These are phyloP conservation scores for Pandion haliaetus DNA, from an alignment of 2,113 vertebrate genomes.

Conservation along the genomic window DNA sequence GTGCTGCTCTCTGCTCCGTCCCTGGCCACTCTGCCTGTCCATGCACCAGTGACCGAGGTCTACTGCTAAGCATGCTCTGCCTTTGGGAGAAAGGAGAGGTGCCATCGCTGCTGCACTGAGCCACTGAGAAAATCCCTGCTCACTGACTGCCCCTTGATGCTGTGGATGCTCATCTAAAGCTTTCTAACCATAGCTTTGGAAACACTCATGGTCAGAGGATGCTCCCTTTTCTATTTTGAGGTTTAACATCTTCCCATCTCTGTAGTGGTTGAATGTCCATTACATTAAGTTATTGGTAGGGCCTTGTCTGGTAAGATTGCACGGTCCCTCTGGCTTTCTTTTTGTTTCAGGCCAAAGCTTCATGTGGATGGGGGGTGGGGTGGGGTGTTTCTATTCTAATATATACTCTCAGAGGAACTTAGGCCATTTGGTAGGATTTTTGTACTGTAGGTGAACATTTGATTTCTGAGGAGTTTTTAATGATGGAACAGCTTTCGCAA, in stretches of 20 bases:
- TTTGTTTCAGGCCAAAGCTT: background rate
- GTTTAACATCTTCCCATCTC: background rate
- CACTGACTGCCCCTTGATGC: background rate
- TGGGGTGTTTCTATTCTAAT: background rate
- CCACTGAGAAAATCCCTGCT: background rate
- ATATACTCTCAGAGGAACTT: background rate
- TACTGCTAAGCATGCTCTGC: background rate
- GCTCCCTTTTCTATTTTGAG: background rate
- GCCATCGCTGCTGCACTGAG: background rate
- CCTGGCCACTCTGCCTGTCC: background rate
- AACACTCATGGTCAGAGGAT: background rate
- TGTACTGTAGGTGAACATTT: background rate
- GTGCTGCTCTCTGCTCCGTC: background rate
- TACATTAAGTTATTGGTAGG: background rate
- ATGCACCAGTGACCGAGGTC: rapidly evolving
- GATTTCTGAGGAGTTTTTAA: background rate
- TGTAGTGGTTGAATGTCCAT: background rate
- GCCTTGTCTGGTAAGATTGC: background rate
- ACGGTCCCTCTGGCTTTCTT: background rate
- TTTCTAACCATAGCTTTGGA: background rate
- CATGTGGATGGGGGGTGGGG: background rate
- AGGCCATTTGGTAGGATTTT: background rate
- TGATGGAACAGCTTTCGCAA: background rate
- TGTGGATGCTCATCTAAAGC: background rate
- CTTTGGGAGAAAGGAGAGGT: background rate